These are phyloP conservation scores for Gymnosoma rotundatum DNA, from an alignment of 2,888 invertebrate genomes.

Conservation along the genomic window DNA sequence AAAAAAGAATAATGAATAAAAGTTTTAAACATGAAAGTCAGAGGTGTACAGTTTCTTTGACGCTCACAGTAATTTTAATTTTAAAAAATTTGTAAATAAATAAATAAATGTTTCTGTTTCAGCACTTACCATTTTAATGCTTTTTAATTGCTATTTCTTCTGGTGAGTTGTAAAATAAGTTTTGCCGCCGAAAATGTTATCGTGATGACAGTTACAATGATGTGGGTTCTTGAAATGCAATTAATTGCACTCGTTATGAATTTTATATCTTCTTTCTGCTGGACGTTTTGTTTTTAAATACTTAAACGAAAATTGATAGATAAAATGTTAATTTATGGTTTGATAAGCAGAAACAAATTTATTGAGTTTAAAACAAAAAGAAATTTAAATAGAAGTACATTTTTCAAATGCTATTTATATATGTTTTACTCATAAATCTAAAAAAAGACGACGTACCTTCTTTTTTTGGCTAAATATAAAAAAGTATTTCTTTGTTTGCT, in stretches of 20 bases:
- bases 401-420: background rate
- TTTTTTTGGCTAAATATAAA: background rate
- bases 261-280: background rate
- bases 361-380: background rate
- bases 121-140: slow-evolving; percentile 61
- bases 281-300: background rate
- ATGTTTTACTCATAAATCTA: slow-evolving; percentile 32
- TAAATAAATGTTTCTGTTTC: background rate
- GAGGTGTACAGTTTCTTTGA: too few relatives aligned
- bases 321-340: background rate
- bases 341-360: slow-evolving; percentile 3
- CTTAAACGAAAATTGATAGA: background rate
- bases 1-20: too few relatives aligned
- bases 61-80: too few relatives aligned
- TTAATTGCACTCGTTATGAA: slow-evolving; percentile 6
- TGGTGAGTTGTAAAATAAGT: background rate
- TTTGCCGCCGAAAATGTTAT: background rate
- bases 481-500: too few relatives aligned
- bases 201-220: background rate
- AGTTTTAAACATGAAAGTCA: too few relatives aligned
- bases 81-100: too few relatives aligned
- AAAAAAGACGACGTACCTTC: background rate
- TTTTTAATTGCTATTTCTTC: slow-evolving; percentile 44
- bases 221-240: background rate
- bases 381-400: background rate